Evolutionary conservation across 2,888 invertebrate genomes (phyloP), one percentile per base, ranked within the genome.

Genomic region (Xylophagus ater): DNA sequence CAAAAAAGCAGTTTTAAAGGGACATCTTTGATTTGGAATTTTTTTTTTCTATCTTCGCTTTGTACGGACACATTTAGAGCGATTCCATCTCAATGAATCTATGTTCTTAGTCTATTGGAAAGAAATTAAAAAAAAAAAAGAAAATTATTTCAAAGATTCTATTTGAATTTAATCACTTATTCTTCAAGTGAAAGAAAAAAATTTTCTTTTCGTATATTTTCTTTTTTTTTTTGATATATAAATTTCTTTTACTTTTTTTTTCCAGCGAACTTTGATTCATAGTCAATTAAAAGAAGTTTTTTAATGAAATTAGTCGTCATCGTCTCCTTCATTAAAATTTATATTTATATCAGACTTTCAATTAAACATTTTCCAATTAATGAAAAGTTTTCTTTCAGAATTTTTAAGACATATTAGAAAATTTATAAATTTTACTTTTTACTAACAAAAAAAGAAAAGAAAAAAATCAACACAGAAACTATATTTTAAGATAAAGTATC

Each of bases 351-450:
- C n/a, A n/a, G n/a, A n/a, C n/a, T 23, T 34, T 44, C 41, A 44
- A 44, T 44, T 41, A 44, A 44, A n/a, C n/a, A 39, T 41, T 41
- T 44, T 44, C 39, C 41, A 44, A 44, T 44, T 44, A 44, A 40
- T 28, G 37, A 33, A 41, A 38, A 32, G 17, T 37, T 24, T 31
- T 37, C 26, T 14, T 21, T 37, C 19, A 30, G 29, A 29, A 21
- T 37, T 21, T n/a, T n/a, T n/a, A n/a, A n/a, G n/a, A n/a, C n/a
- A n/a, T n/a, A n/a, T n/a, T n/a, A n/a, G n/a, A n/a, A n/a, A n/a
- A n/a, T n/a, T n/a, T n/a, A n/a, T n/a, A n/a, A n/a, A n/a, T n/a
- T n/a, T n/a, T n/a, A n/a, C n/a, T n/a, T n/a, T n/a, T n/a, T n/a
- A n/a, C n/a, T n/a, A n/a, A n/a, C n/a, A n/a, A n/a, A n/a, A n/a